These are phyloP conservation scores for Amazonetta brasiliensis DNA, from an alignment of 2,797 vertebrate genomes.

Conservation along the genomic window DNA sequence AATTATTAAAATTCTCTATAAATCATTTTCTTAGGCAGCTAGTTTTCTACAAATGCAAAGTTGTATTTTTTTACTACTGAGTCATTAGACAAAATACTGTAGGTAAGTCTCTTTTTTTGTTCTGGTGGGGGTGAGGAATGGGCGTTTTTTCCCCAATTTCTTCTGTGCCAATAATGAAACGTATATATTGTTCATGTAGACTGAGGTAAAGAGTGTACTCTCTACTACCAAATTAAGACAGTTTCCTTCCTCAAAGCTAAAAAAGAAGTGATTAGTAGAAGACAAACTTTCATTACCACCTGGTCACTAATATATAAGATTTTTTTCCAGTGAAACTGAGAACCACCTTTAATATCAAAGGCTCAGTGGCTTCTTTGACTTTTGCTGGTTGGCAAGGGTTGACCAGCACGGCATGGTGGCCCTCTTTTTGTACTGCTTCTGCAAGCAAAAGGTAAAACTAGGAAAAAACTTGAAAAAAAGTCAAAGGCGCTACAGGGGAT, in stretches of 20 bases:
- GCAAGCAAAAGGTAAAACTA: background rate
- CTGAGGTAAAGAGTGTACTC: background rate
- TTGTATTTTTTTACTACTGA: background rate
- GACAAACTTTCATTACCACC: background rate
- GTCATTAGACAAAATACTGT: background rate
- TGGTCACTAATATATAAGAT: background rate
- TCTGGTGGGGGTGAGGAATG: background rate
- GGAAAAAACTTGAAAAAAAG: background rate
- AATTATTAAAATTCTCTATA: background rate
- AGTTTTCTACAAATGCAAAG: background rate
- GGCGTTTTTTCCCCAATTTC: background rate
- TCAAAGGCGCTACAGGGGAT: background rate
- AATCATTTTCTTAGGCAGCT: background rate
- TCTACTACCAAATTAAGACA: background rate
- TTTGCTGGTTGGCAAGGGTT: accelerated
- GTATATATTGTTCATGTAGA: background rate
- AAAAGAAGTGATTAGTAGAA: background rate
- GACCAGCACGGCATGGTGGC: accelerated
- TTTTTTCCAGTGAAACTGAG: background rate
- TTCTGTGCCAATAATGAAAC: background rate
- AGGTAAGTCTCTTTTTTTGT: background rate
- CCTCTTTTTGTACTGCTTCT: background rate
- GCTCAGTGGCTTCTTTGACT: background rate
- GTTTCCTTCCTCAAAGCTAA: background rate
- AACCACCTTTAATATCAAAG: background rate